Percentiles rank a stretch among this genome's conserved stretches.
Evolutionary conservation across 1,140 invertebrate genomes (phyloP).

Genomic region (Listronotus oregonensis): DNA sequence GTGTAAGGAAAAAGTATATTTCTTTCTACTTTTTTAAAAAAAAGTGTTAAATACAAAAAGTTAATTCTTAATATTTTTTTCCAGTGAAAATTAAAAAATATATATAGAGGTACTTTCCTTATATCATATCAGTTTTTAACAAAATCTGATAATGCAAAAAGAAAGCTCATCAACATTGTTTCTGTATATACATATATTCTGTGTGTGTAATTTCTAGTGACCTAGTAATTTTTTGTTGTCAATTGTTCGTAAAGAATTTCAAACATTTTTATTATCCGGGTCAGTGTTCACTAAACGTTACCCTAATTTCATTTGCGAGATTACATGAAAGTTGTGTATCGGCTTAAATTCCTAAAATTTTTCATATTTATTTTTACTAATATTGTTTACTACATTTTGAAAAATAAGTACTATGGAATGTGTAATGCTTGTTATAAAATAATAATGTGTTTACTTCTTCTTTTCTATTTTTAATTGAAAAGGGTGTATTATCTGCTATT

Average conservation of each 20-base stretch:
- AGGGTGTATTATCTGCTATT: too few relatives aligned
- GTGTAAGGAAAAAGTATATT: background rate
- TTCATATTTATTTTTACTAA: background rate
- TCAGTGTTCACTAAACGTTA: conserved; percentile 42
- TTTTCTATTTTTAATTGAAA: too few relatives aligned
- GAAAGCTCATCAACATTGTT: conserved; percentile 7
- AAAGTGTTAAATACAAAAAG: background rate
- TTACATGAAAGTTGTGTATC: conserved; percentile 20
- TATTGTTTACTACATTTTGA: too few relatives aligned
- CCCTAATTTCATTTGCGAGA: conserved; percentile 42
- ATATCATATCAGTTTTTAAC: background rate
- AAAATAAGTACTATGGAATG: too few relatives aligned
- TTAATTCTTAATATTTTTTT: background rate
- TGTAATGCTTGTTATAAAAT: too few relatives aligned
- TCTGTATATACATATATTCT: conserved; percentile 4
- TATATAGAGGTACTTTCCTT: too few relatives aligned
- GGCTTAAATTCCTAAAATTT: conserved; percentile 4
- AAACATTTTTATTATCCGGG: conserved; percentile 52
- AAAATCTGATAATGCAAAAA: background rate
- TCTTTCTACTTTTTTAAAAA: background rate
- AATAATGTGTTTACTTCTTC: too few relatives aligned
- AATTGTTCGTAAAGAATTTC: conserved; percentile 46
- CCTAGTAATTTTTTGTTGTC: conserved; percentile 43
- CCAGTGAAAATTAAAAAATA: background rate
- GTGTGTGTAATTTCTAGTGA: conserved; percentile 35